Evolutionary conservation across 2,797 vertebrate species (phyloP), one percentile per base, ranked within the genome.

Genomic region (Petrocephalus schoutedeni): DNA sequence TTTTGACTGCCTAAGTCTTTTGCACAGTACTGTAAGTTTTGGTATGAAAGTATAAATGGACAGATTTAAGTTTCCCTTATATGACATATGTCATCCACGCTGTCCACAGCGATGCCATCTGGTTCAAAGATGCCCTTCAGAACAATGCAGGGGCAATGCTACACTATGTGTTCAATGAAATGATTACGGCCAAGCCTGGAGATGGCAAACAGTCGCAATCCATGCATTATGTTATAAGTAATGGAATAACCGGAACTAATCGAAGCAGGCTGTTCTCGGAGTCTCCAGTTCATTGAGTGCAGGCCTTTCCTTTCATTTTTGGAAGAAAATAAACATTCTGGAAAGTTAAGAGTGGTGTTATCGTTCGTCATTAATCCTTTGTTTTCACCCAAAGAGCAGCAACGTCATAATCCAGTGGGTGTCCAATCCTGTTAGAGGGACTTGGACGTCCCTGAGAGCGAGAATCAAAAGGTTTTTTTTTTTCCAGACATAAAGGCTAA

Each of bases 221-320:
- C 89, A 71, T 86, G 89, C 90, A 90, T 92, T 87, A 88, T 85
- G 87, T 88, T 32, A 85, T 88, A 67, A 88, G 94, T 92, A 94
- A 95, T 90, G 87, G 87, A 91, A 95, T 92, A 95, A 91, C 92
- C 93, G 89, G 90, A 92, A 94, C 94, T 90, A 94, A 95, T 94
- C 90, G 91, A 91, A 93, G 91, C 85, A 92, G 90, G 88, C 56
- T 83, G 89, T 90, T 91, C 91, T 74, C 86, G 0, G 49, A 5
- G 49, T 77, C 41, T 74, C 16, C 7, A 12, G 49, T 77, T 74
- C 86, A 71, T 19, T 28, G 49, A 54, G 86, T 87, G 51, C 86
- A 87, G 41, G 80, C 23, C 19, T 87, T 71, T 71, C 45, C 74
- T 80, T 80, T 80, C 19, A 49, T 80, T 80, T n/a, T 61, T 80